A percentile compares a stretch with the other conserved stretches of the same genome.
These are phyloP conservation scores for Apodemus sylvaticus DNA, from an alignment of 2,113 vertebrate genomes.

Conservation along the genomic window DNA sequence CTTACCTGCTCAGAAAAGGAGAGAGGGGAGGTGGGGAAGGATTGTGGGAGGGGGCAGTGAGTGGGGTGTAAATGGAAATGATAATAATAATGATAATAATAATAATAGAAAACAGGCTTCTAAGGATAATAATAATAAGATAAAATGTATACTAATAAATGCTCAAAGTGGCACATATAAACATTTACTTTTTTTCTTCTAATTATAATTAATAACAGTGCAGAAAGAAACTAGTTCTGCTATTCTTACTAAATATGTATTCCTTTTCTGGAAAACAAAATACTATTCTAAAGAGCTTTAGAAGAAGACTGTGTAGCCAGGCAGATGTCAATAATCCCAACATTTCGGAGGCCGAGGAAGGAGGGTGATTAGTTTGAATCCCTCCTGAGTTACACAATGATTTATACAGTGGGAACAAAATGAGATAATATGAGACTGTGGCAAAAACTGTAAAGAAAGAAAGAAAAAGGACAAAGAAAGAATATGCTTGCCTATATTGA, in stretches of 20 bases:
- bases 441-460: background rate
- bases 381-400: no score
- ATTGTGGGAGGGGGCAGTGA: no score
- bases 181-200: background rate
- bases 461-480: background rate
- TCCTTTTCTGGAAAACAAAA: constrained; percentile 23
- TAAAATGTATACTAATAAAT: background rate
- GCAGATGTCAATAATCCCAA: background rate
- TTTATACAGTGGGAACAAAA: background rate
- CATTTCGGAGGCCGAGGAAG: background rate
- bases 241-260: constrained; percentile 34
- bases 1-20: no score
- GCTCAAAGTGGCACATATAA: background rate
- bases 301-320: background rate
- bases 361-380: no score
- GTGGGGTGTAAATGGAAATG: no score
- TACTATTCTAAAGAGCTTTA: constrained; percentile 3
- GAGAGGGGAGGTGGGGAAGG: no score
- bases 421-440: background rate
- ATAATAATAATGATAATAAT: no score
- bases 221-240: background rate
- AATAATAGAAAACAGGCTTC: no score
- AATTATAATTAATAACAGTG: background rate
- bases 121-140: no score
- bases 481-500: background rate